Percentiles rank a stretch among this genome's conserved stretches.
phyloP scores from a whole-genome alignment of 2,888 invertebrate species.

The Caenorhabditis afra region DNA sequence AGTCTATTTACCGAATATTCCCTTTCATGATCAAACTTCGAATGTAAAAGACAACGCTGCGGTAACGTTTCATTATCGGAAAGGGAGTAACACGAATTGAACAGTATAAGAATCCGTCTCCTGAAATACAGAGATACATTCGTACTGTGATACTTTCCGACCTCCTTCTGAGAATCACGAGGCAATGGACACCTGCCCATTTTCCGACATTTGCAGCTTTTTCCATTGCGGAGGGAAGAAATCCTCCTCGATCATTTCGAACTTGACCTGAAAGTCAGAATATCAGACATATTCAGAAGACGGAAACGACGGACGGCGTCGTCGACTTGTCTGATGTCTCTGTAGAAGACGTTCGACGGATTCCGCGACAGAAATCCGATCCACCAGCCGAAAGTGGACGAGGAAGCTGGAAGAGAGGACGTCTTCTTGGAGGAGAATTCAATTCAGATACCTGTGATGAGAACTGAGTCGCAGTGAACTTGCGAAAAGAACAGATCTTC shows the following conservation, averaged over 20 bases:
- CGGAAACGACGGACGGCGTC: constrained; percentile 27
- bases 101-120: too few species aligned
- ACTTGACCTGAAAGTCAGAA: constrained; percentile 41
- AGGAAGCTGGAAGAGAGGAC: constrained; percentile 39
- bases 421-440: not conserved
- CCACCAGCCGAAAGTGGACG: constrained; percentile 56
- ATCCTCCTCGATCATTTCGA: constrained; percentile 41
- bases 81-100: too few species aligned
- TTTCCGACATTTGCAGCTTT: constrained; percentile 27
- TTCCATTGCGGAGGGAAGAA: constrained; percentile 47
- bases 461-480: constrained; percentile 43
- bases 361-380: constrained; percentile 51
- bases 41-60: too few species aligned
- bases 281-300: not conserved
- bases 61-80: too few species aligned
- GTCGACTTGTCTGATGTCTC: constrained; percentile 46
- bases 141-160: too few species aligned
- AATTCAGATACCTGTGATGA: constrained; percentile 51
- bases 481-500: constrained; percentile 45
- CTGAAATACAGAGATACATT: too few species aligned
- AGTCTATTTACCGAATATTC: too few species aligned
- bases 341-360: constrained; percentile 34
- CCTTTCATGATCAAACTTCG: too few species aligned
- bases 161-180: too few species aligned
- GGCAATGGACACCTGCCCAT: too few species aligned